Evolutionary conservation across 2,113 vertebrate species (phyloP), one percentile per base, ranked within the genome.

Genomic region (Anarrhichthys ocellatus): DNA sequence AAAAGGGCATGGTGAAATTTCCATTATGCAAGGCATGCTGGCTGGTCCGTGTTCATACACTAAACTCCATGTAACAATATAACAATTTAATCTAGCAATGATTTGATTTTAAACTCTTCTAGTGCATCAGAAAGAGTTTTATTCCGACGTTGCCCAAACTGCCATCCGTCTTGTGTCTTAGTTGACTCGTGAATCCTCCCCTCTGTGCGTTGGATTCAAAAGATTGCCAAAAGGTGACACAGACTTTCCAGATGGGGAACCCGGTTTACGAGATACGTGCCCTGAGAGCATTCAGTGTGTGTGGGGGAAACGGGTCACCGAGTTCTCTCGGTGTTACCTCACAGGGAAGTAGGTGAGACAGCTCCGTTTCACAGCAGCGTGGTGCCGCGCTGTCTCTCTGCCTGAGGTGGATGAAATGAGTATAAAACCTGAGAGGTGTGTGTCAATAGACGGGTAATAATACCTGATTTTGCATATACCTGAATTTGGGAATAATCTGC

Each of bases 361-460:
- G 76, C 75, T 77, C 32, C 8, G 63, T 82, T 83, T 76, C 83
- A 70, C 73, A 32, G 52, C 22, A 22, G 18, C 0, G 13, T 17
- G 71, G 67, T 3, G 86, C 70, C 80, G 20, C 44, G 22, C 34
- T 73, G 78, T 70, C 75, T 77, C 54, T 18, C 44, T 24, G 52
- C 62, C 50, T 29, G 20, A 82, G 34, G 64, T 56, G 42, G 38
- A 65, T 13, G 1, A 17, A 68, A 56, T 59, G 46, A 75, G 73
- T 24, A 24, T 24, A 52, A 22, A 24, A 10, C 4, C 24, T 17
- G 54, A 56, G 32, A 34, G 46, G 34, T 34, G 42, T 13, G 44
- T 62, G 20, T 38, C 5, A 71, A 77, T 0, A 29, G 70, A 80
- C 10, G 3, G 46, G 5, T 67, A 24, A 14, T 22, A 18, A 44